Conservation (phyloP, 1,140 invertebrate species). For the Geopemphigus sp. region DNA sequence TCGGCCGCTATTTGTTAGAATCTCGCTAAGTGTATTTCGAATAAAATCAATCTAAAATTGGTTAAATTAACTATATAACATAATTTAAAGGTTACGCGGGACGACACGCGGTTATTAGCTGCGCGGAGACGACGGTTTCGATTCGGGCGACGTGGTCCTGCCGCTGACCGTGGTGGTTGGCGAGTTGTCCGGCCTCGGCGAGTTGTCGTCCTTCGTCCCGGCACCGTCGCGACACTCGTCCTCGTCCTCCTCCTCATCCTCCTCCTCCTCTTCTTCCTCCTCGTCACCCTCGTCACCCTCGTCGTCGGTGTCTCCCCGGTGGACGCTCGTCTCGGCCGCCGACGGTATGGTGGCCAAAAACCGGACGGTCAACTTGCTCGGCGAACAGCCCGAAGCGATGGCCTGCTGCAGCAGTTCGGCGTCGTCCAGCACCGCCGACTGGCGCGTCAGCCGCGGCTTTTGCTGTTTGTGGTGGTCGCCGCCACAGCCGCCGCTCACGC, state of each 20-base stretch:
- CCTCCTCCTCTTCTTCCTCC: conserved; percentile 5
- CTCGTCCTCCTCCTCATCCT: conserved; percentile 42
- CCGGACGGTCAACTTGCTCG: conserved; percentile 63
- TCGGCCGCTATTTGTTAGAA: too few relatives aligned
- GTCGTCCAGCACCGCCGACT: conserved; percentile 62
- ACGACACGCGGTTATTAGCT: too few relatives aligned
- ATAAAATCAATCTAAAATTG: too few relatives aligned
- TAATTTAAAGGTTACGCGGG: too few relatives aligned
- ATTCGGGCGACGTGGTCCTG: not conserved
- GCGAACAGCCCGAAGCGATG: conserved; percentile 41
- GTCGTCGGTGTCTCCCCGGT: conserved; percentile 65
- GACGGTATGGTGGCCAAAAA: conserved; percentile 78
- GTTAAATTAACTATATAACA: too few relatives aligned
- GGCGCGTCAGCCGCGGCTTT: conserved; percentile 72
- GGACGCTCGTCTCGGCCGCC: conserved; percentile 74
- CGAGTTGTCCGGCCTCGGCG: not conserved
- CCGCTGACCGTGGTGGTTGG: not conserved
- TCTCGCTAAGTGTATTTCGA: too few relatives aligned
- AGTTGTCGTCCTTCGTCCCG: not conserved
- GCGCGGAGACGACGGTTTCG: not conserved
- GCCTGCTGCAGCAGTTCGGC: conserved; percentile 50
- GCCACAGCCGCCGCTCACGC: conserved; percentile 56
- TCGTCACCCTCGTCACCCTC: conserved; percentile 52
- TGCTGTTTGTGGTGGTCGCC: conserved; percentile 55
- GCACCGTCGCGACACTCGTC: conserved; percentile 52